Percentiles rank a stretch among this genome's conserved stretches.
These are phyloP conservation scores for Tyto alba DNA, from an alignment of 2,113 vertebrate species.

Conservation along the genomic window DNA sequence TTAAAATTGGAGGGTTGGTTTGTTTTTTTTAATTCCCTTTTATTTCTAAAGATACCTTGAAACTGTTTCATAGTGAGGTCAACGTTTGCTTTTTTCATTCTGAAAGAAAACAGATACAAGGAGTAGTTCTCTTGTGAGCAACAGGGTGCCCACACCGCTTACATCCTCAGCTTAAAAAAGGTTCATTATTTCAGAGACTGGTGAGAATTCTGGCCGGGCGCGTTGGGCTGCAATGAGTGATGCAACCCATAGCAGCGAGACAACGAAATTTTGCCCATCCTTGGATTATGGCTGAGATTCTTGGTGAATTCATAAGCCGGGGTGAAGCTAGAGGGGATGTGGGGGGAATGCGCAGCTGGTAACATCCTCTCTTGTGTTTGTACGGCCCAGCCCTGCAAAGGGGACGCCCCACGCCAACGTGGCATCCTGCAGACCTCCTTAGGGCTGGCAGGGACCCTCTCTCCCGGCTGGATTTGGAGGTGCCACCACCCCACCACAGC, in stretches of 20 bases:
- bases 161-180: not conserved
- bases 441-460: not conserved
- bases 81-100: slow-evolving; percentile 94
- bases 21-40: not conserved
- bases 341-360: not conserved
- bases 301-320: not conserved
- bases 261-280: not conserved
- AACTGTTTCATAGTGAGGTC: slow-evolving; percentile 86
- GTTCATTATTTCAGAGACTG: not conserved
- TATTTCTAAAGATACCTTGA: slow-evolving; percentile 81
- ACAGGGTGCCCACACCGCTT: not conserved
- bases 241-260: accelerated
- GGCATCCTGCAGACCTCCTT: not conserved
- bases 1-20: not conserved
- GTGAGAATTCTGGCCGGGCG: not conserved
- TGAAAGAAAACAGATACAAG: slow-evolving; percentile 93
- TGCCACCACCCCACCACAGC: accelerated
- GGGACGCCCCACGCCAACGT: slow-evolving; percentile 11
- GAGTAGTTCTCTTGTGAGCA: slow-evolving; percentile 67
- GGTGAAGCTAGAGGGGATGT: not conserved
- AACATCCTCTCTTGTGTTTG: not conserved
- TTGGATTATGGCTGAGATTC: not conserved
- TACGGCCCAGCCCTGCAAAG: not conserved
- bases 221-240: not conserved
- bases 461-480: not conserved